Conservation (phyloP, 2,888 invertebrate species). For the Pelosia muscerda region DNA sequence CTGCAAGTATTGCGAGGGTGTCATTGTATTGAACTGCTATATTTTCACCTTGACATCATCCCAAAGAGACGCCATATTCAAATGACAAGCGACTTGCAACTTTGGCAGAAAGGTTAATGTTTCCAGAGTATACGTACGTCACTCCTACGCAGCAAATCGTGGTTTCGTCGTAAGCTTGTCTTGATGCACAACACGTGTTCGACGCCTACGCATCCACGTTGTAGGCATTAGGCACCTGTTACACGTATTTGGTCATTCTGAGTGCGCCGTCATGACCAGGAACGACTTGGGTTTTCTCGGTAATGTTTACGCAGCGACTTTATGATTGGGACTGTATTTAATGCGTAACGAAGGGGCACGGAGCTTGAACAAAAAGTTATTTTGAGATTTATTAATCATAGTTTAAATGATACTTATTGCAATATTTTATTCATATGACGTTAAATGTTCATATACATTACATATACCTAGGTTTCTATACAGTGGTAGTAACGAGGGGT, state of each 20-base stretch:
- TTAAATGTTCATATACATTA: too few species aligned
- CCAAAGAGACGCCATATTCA: conserved; percentile 25
- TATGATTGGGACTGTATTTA: conserved; percentile 48
- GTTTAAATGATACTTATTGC: conserved; percentile 28
- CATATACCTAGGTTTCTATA: neutral
- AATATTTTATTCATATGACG: neutral
- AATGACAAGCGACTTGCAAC: conserved; percentile 48
- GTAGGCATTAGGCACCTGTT: conserved; percentile 49
- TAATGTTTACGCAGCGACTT: conserved; percentile 55
- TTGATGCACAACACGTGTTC: conserved; percentile 71
- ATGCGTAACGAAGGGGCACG: conserved; percentile 50
- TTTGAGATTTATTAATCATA: conserved; percentile 13
- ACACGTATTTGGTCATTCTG: conserved; percentile 49
- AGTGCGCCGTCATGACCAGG: conserved; percentile 48
- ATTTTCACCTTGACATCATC: conserved; percentile 45
- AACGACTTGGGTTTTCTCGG: conserved; percentile 68
- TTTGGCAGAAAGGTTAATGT: conserved; percentile 64
- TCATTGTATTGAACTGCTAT: conserved; percentile 31
- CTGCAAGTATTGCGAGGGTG: conserved; percentile 28
- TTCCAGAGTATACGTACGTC: conserved; percentile 73
- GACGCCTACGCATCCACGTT: conserved; percentile 63
- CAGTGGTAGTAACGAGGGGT: neutral
- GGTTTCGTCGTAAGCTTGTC: conserved; percentile 64
- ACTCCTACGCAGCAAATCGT: conserved; percentile 66
- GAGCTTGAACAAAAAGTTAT: conserved; percentile 35